Conservation (phyloP, 2,797 vertebrate genomes). For the Yasuhikotakia modesta region DNA sequence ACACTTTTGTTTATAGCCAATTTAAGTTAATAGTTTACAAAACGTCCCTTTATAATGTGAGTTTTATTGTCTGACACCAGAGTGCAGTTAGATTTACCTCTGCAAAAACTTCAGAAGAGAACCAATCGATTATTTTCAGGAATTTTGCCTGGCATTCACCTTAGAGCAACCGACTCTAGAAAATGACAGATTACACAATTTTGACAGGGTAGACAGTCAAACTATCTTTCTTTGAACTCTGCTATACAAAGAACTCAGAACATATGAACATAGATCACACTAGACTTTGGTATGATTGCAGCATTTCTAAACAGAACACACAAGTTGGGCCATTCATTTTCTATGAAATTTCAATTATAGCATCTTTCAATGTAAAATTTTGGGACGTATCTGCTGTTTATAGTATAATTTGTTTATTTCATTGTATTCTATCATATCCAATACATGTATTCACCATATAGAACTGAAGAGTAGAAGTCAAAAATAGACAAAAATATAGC, state of each 20-base stretch:
- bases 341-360: slow-evolving; percentile 25
- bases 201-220: slow-evolving; percentile 40
- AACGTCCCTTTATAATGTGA: too few relatives aligned
- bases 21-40: too few relatives aligned
- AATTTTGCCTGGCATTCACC: slow-evolving; percentile 39
- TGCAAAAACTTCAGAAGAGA: slow-evolving; percentile 10
- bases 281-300: slow-evolving; percentile 51
- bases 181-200: slow-evolving; percentile 47
- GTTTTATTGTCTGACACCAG: too few relatives aligned
- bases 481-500: neutral
- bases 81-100: neutral
- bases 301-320: slow-evolving; percentile 43
- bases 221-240: slow-evolving; percentile 46
- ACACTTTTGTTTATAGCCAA: too few relatives aligned
- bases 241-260: slow-evolving; percentile 53
- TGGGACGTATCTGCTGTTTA: neutral
- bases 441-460: neutral
- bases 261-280: slow-evolving; percentile 8
- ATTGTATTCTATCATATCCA: neutral
- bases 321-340: slow-evolving; percentile 22
- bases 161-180: neutral
- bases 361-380: slow-evolving; percentile 6
- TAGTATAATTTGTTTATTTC: neutral
- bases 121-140: slow-evolving; percentile 44
- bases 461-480: neutral